A percentile compares a stretch with the other conserved stretches of the same genome.
Conservation (phyloP, 2,113 vertebrate genomes). For the Nothoprocta pentlandii region DNA sequence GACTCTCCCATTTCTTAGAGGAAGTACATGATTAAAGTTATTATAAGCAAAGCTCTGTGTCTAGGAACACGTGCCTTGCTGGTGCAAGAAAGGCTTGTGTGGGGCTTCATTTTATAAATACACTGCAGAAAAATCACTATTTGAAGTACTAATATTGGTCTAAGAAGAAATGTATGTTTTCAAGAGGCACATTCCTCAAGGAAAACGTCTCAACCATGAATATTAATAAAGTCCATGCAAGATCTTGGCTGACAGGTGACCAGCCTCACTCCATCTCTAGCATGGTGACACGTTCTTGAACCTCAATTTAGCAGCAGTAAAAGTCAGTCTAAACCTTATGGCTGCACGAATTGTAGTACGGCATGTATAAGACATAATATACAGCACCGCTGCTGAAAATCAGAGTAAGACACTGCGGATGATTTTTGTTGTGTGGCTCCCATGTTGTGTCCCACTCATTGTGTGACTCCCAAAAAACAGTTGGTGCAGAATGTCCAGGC, state of each 20-base stretch:
- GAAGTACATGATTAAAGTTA: background rate
- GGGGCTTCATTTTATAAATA: constrained; percentile 7
- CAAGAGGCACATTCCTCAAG: background rate
- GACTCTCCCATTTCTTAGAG: background rate
- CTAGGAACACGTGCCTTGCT: background rate
- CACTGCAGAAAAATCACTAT: background rate
- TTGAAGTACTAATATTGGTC: background rate
- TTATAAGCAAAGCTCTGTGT: background rate
- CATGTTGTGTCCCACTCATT: background rate
- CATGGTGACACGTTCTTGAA: background rate
- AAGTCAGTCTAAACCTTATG: background rate
- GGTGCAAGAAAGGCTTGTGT: background rate
- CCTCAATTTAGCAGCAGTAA: background rate
- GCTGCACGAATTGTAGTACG: background rate
- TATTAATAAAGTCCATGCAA: constrained; percentile 3
- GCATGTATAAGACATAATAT: background rate
- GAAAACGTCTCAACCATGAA: constrained; percentile 4
- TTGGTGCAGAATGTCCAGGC: background rate
- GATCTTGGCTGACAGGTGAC: constrained; percentile 45
- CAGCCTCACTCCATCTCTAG: background rate
- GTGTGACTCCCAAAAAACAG: background rate
- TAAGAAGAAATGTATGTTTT: background rate
- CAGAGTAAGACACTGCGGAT: background rate
- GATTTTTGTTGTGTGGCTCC: background rate
- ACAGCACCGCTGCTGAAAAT: background rate